Percentiles rank a stretch among this genome's conserved stretches.
Evolutionary conservation across 2,113 vertebrate species (phyloP).

Genomic region (Prunella fulvescens): DNA sequence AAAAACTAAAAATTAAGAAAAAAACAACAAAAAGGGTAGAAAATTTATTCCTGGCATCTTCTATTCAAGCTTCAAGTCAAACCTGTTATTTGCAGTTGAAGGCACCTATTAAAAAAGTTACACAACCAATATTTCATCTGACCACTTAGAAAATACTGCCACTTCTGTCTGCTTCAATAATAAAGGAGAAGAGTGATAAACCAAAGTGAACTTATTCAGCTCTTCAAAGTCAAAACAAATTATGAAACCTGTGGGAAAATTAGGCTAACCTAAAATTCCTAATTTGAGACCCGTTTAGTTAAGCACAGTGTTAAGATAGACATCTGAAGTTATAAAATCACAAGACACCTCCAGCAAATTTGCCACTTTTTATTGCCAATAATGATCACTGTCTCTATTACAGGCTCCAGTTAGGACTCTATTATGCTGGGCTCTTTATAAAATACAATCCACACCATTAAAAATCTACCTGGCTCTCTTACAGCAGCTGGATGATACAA

Average conservation of each 20-base stretch:
- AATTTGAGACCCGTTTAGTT: neutral
- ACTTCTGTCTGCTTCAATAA: neutral
- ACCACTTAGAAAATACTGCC: neutral
- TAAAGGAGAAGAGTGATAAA: neutral
- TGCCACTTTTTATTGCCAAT: slow-evolving; percentile 6
- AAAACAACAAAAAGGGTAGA: neutral
- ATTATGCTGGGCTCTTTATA: neutral
- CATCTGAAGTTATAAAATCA: slow-evolving; percentile 18
- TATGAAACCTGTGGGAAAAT: neutral
- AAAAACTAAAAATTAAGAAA: neutral
- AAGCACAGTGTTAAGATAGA: neutral
- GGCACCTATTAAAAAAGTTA: neutral
- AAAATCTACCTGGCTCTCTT: neutral
- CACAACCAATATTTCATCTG: neutral
- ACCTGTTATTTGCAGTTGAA: neutral
- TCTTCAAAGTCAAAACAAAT: slow-evolving; percentile 11
- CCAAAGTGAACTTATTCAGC: neutral
- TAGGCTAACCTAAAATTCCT: neutral
- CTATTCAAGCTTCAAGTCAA: neutral
- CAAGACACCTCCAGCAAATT: slow-evolving; percentile 8
- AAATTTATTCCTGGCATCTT: neutral
- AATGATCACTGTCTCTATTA: slow-evolving; percentile 7
- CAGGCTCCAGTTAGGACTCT: neutral
- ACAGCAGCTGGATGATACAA: neutral
- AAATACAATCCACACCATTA: slow-evolving; percentile 3